phyloP scores from a whole-genome alignment of 2,797 vertebrate species.

The Pitangus sulphuratus region DNA sequence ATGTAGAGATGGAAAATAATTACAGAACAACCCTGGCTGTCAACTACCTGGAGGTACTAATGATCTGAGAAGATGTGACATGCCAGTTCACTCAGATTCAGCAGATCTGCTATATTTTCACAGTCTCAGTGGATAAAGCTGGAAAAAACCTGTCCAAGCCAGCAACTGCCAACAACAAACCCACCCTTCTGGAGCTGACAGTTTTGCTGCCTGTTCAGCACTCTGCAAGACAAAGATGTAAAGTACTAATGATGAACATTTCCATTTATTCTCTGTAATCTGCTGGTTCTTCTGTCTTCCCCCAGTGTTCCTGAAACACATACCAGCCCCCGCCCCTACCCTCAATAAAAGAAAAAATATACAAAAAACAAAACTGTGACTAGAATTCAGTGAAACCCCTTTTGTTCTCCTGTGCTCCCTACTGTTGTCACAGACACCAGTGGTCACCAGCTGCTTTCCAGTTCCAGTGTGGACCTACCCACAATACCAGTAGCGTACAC shows the following conservation, averaged over 20 bases:
- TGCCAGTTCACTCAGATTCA: background rate
- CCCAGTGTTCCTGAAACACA: background rate
- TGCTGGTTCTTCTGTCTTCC: background rate
- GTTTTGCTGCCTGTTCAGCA: background rate
- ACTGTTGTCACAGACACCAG: background rate
- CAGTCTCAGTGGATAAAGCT: background rate
- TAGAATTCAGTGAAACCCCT: background rate
- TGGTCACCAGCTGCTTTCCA: background rate
- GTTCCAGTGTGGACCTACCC: background rate
- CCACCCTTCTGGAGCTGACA: background rate
- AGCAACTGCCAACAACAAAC: background rate
- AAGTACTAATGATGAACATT: background rate
- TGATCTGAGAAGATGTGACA: background rate
- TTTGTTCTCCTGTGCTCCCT: background rate
- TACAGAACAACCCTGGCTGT: background rate
- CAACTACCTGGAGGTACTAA: background rate
- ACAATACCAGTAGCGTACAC: background rate
- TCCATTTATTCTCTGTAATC: background rate
- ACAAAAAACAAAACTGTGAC: background rate
- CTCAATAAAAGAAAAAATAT: rapidly evolving
- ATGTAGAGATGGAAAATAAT: background rate
- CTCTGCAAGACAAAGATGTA: background rate
- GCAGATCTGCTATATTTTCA: background rate
- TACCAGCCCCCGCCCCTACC: rapidly evolving
- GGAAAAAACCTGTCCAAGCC: background rate